A percentile compares a stretch with the other conserved stretches of the same genome.
Conservation (phyloP, 2,797 vertebrate species). For the Melanotaenia parkinsoni region DNA sequence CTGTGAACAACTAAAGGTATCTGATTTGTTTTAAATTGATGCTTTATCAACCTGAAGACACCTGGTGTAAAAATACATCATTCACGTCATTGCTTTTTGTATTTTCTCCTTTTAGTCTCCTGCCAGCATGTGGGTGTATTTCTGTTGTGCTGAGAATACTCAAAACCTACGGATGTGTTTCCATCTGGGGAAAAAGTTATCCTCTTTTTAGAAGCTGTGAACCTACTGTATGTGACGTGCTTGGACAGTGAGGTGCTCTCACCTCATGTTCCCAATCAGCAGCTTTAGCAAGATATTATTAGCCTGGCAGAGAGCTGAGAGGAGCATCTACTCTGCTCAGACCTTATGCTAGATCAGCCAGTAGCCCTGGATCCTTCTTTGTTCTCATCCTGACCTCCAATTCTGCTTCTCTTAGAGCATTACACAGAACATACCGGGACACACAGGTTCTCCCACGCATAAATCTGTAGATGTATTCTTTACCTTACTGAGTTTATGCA, state of each 20-base stretch:
- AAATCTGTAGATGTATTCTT: constrained; percentile 10
- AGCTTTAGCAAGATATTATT: constrained; percentile 69
- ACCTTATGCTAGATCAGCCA: constrained; percentile 49
- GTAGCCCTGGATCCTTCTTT: constrained; percentile 58
- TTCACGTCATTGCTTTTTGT: constrained; percentile 35
- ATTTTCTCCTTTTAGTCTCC: constrained; percentile 27
- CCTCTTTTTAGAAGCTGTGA: constrained; percentile 71
- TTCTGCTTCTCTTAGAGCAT: constrained; percentile 27
- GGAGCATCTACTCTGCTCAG: constrained; percentile 41
- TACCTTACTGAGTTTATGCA: constrained; percentile 18
- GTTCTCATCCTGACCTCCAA: constrained; percentile 50
- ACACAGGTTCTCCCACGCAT: constrained; percentile 28
- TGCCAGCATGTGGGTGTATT: constrained; percentile 26
- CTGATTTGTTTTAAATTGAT: constrained; percentile 1
- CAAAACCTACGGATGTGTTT: constrained; percentile 39
- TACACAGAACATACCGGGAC: constrained; percentile 27
- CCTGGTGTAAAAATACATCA: constrained; percentile 37
- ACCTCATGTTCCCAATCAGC: constrained; percentile 72
- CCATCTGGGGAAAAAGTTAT: constrained; percentile 49
- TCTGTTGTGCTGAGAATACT: constrained; percentile 22
- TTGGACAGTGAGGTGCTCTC: constrained; percentile 64
- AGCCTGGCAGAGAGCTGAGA: constrained; percentile 55
- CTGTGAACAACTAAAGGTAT: constrained; percentile 5
- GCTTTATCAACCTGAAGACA: neutral
- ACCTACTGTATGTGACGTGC: constrained; percentile 74